Evolutionary conservation across 2,888 invertebrate genomes (phyloP), one percentile per base, ranked within the genome.

Genomic region (Cataglyphis cursor): DNA sequence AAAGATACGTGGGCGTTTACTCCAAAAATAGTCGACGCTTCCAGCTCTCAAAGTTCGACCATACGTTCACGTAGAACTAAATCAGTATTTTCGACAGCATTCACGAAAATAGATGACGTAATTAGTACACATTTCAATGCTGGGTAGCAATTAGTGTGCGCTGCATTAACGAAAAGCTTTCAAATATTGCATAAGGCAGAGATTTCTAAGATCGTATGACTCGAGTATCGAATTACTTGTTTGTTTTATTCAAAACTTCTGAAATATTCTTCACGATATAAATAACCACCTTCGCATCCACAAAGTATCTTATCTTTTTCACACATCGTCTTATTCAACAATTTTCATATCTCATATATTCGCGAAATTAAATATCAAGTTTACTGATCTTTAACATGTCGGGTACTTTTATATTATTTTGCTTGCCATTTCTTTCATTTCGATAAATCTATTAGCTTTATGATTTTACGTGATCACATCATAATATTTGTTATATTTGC

Each of bases 1-100:
- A 85, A 62, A 59, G 57, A 57, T 57, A 86, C 85, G 92, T 91
- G 89, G 91, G 92, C 76, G 91, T 89, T 85, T 87, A 51, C 85
- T 88, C 88, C 91, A 87, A 93, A 93, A 93, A 93, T 93, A 93
- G 91, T 89, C 87, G 88, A 89, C 89, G 91, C 87, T 91, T 93
- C 90, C 92, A 92, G 92, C 90, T 92, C 91, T 88, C 70, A 61
- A 75, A 84, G 62, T 82, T 85, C 82, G 35, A 59, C 65, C 28
- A 68, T 64, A 80, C 61, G 80, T 76, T 24, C 41, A 48, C 66
- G 80, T 68, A 78, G 81, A 78, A 87, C 84, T 81, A 85, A 89
- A 89, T 89, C 88, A 87, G 87, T 92, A 91, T 91, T 93, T 93
- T 92, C 84, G 89, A 90, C 89, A 88, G 87, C 87, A 88, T 76